A percentile compares a stretch with the other conserved stretches of the same genome.
Evolutionary conservation across 1,140 invertebrate genomes (phyloP).

Genomic region (Drosophila guanche): DNA sequence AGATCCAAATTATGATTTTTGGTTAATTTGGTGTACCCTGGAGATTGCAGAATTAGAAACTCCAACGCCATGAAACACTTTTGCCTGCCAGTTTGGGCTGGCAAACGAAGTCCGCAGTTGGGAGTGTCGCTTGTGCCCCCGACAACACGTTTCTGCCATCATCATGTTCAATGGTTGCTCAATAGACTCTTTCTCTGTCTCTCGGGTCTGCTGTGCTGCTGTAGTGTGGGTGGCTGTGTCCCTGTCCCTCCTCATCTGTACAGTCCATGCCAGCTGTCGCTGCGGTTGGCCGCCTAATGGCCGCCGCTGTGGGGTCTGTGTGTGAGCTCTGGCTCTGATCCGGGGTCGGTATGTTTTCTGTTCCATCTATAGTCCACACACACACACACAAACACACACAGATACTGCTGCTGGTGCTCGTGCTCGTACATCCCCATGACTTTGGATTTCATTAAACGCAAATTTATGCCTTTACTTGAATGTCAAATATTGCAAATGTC

Average conservation of each 20-base stretch:
- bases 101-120: no score
- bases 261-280: slow-evolving; percentile 46
- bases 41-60: no score
- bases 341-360: slow-evolving; percentile 1
- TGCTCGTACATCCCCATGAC: slow-evolving; percentile 14
- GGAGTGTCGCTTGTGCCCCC: neutral
- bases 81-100: no score
- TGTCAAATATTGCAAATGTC: slow-evolving; percentile 82
- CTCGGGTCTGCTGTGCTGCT: slow-evolving; percentile 5
- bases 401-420: neutral
- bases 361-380: slow-evolving; percentile 10
- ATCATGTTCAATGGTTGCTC: slow-evolving; percentile 55
- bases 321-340: neutral
- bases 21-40: no score
- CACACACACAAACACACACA: slow-evolving; percentile 4
- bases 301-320: slow-evolving; percentile 9
- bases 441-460: slow-evolving; percentile 79
- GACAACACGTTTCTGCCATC: slow-evolving; percentile 21
- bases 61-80: no score
- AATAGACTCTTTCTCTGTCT: slow-evolving; percentile 45
- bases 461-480: slow-evolving; percentile 81
- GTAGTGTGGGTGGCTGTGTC: slow-evolving; percentile 2
- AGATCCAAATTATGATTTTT: no score
- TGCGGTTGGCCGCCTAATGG: slow-evolving; percentile 49
- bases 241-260: no score